These are phyloP conservation scores for Lasioglossum leucozonium DNA, from an alignment of 2,888 invertebrate genomes.

Conservation along the genomic window DNA sequence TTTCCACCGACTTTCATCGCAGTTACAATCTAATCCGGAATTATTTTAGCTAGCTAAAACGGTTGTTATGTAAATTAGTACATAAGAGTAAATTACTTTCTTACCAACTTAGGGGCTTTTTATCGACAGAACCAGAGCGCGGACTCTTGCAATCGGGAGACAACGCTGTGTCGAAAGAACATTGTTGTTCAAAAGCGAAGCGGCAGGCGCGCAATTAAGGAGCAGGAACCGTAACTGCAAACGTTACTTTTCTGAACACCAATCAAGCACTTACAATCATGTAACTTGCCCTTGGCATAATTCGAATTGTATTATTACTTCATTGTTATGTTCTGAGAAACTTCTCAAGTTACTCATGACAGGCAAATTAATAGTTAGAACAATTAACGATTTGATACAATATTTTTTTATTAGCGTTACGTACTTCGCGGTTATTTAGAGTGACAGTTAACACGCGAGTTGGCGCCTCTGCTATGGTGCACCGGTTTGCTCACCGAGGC, in stretches of 20 bases:
- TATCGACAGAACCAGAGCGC: background rate
- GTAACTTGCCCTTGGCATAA: constrained; percentile 69
- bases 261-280: constrained; percentile 52
- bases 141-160: constrained; percentile 12
- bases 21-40: background rate
- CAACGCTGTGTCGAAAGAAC: constrained; percentile 34
- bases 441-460: background rate
- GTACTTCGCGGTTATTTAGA: background rate
- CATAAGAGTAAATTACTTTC: constrained; percentile 6
- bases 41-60: background rate
- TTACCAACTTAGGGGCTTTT: background rate
- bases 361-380: constrained; percentile 47
- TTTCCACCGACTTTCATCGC: background rate
- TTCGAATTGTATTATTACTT: constrained; percentile 64
- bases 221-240: constrained; percentile 48
- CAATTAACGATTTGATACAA: constrained; percentile 22
- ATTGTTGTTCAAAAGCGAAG: constrained; percentile 36
- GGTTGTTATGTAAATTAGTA: background rate
- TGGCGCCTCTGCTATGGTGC: background rate
- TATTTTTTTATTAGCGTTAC: background rate
- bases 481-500: background rate
- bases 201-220: constrained; percentile 39
- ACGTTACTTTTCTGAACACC: constrained; percentile 52
- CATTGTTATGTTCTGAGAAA: constrained; percentile 67
- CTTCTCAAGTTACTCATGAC: constrained; percentile 59